A percentile compares a stretch with the other conserved stretches of the same genome.
Evolutionary conservation across 2,797 vertebrate species (phyloP).

Genomic region (Sebastes minor): DNA sequence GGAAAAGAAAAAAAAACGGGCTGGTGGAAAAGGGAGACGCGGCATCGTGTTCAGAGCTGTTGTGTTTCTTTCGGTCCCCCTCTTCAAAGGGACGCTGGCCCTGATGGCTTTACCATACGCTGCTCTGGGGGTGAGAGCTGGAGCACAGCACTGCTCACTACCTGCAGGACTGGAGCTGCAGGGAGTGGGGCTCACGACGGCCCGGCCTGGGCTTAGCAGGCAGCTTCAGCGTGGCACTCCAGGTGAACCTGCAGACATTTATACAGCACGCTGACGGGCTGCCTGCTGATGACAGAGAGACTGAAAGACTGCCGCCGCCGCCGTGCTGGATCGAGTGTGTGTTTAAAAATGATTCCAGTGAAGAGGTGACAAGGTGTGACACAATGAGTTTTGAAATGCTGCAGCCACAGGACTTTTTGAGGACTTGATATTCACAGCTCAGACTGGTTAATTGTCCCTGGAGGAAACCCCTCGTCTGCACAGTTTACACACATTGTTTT

Average conservation of each 20-base stretch:
- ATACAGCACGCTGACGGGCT: neutral
- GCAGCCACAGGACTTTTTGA: neutral
- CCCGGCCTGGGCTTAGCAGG: neutral
- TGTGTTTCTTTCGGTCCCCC: conserved; percentile 73
- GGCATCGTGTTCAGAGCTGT: conserved; percentile 73
- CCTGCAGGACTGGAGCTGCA: conserved; percentile 21
- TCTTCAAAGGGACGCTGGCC: conserved; percentile 54
- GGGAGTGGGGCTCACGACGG: neutral
- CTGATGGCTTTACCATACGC: conserved; percentile 65
- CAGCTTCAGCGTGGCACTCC: neutral
- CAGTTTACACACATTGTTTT: neutral
- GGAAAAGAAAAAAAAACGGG: conserved; percentile 12
- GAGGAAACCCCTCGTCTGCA: neutral
- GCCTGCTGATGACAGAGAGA: neutral
- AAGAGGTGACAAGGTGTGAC: neutral
- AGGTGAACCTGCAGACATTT: conserved; percentile 37
- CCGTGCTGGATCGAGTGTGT: neutral
- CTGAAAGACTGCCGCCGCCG: neutral
- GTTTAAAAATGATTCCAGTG: neutral
- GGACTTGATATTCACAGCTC: neutral
- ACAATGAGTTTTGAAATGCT: neutral
- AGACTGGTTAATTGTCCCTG: neutral
- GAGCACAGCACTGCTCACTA: conserved; percentile 14
- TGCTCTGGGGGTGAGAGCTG: conserved; percentile 44
- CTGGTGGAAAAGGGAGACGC: conserved; percentile 67